Evolutionary conservation across 2,113 vertebrate genomes (phyloP), one percentile per base, ranked within the genome.

Genomic region (Atherinomorus stipes): DNA sequence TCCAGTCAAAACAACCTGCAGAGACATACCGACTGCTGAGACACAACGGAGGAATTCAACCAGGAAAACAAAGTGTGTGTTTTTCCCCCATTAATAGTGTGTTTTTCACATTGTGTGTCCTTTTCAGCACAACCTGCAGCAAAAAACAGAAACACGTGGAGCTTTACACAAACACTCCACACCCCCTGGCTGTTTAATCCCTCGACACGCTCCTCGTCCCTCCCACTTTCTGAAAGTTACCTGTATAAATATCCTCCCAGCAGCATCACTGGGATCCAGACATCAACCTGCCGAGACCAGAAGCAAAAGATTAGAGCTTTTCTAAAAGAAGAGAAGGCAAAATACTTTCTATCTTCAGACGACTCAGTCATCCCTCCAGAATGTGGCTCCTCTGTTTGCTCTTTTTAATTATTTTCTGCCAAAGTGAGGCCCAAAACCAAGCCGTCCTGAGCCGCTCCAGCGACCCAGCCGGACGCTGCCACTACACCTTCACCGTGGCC

Each of bases 401-500:
- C 71, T 76, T 71, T 49, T 76, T 86, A 7, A 60, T 53, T n/a
- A 50, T 75, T 44, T 51, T 64, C 19, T 25, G 23, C 15, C 57
- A 21, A 16, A 58, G 62, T 54, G 85, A 81, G 50, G 71, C 52
- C n/a, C 72, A 80, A 60, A 74, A 73, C 19, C 66, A 9, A 67
- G 86, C 86, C 26, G 78, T 79, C 19, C 60, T 89, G 38, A 65
- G 6, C 2, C 89, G 38, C 64, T 71, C 78, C 71, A 78, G 51
- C 2, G 83, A 89, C 70, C 42, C 65, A 0, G 18, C 34, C 0
- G 86, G 90, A 23, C 80, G 54, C 49, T 92, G 91, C 44, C 88
- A 85, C n/a, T 92, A 91, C 78, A 90, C 86, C 81, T 92, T 92
- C 77, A 85, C 81, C 0, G 91, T 91, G 59, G 51, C 73, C 63